A percentile compares a stretch with the other conserved stretches of the same genome.
Conservation (phyloP, 2,797 vertebrate species). For the Tolypeutes matacus region DNA sequence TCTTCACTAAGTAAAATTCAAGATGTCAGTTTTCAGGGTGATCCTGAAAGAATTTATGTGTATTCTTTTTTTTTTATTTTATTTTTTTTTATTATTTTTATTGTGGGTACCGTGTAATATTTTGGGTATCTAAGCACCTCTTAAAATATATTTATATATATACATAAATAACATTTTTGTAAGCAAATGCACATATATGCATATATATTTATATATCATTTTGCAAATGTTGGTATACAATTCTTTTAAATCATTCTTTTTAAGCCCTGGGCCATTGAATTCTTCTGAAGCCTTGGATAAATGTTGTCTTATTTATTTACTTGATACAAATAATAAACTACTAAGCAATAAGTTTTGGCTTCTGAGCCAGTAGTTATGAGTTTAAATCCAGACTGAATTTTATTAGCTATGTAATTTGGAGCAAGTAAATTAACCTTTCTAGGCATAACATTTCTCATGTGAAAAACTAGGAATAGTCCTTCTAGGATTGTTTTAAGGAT, state of each 20-base stretch:
- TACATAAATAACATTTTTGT: too few species aligned
- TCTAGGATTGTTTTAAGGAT: not conserved
- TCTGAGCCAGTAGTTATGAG: not conserved
- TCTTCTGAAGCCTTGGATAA: not conserved
- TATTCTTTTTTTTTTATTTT: too few species aligned
- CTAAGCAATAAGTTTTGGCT: not conserved
- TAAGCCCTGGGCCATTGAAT: not conserved
- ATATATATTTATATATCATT: too few species aligned
- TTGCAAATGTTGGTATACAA: too few species aligned
- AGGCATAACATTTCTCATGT: not conserved
- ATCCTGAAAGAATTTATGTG: too few species aligned
- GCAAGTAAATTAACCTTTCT: conserved; percentile 20
- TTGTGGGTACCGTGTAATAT: too few species aligned
- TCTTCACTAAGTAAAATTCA: too few species aligned
- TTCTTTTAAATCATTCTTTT: not conserved
- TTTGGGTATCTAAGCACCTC: too few species aligned
- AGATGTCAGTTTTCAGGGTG: too few species aligned
- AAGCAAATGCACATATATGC: too few species aligned
- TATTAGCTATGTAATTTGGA: not conserved
- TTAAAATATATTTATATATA: too few species aligned
- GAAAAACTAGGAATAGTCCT: not conserved
- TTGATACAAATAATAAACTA: not conserved
- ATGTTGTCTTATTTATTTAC: not conserved
- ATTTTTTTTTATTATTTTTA: too few species aligned
- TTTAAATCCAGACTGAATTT: conserved; percentile 10